Evolutionary conservation across 2,888 invertebrate species (phyloP).

Genomic region (Andrena haemorrhoa): DNA sequence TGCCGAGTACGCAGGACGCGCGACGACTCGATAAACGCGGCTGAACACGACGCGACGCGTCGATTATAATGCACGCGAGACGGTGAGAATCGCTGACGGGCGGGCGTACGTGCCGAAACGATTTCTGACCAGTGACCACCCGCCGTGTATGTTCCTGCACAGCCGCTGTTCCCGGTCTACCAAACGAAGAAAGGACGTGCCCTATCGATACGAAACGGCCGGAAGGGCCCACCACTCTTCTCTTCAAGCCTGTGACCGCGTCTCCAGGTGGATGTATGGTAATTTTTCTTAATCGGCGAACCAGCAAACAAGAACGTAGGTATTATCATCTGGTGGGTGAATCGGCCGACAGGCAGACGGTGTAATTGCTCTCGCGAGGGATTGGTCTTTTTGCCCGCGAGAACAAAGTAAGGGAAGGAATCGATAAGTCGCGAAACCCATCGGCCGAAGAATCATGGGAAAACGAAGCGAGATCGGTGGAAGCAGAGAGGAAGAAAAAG

Average conservation of each 20-base stretch:
- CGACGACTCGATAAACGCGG: neutral
- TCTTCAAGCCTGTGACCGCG: neutral
- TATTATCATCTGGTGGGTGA: conserved; percentile 27
- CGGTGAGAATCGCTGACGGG: conserved; percentile 11
- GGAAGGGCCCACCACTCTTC: too few species aligned
- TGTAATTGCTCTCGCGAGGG: conserved; percentile 11
- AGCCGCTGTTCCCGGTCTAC: neutral
- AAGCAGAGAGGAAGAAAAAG: neutral
- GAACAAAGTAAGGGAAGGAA: neutral
- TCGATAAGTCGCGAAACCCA: conserved; percentile 18
- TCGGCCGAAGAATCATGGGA: neutral
- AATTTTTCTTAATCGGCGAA: neutral
- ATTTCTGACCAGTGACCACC: conserved; percentile 60
- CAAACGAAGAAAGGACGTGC: neutral
- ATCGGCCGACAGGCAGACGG: conserved; percentile 37
- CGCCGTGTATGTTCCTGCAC: neutral
- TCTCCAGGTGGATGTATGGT: neutral
- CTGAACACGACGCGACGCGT: conserved; percentile 10
- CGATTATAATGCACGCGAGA: conserved; percentile 63
- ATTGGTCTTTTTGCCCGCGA: conserved; percentile 8
- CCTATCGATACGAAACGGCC: neutral
- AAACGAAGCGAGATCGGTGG: neutral
- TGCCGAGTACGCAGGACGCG: too few species aligned
- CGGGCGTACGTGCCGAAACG: conserved; percentile 25
- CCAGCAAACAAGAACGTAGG: neutral